Percentiles rank a stretch among this genome's conserved stretches.
Conservation (phyloP, 2,113 vertebrate species). For the Clarias macrocephalus region DNA sequence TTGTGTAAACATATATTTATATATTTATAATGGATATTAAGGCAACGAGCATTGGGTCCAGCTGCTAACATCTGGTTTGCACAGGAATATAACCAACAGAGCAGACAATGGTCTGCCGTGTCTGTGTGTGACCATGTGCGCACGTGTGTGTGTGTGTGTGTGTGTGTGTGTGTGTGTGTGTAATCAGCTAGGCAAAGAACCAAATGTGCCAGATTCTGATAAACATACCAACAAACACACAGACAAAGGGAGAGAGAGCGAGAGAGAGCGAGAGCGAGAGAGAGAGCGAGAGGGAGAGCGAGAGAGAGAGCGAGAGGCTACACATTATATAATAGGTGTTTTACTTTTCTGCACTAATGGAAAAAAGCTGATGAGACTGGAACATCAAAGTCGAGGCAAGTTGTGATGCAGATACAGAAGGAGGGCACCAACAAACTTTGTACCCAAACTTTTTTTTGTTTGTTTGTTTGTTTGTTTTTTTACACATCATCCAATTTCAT, state of each 20-base stretch:
- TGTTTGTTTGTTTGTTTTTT: too few species aligned
- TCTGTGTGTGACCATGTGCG: background rate
- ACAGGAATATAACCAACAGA: background rate
- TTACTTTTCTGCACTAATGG: background rate
- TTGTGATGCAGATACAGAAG: background rate
- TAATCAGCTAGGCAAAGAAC: constrained; percentile 45
- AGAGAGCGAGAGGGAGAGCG: background rate
- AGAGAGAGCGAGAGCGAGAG: background rate
- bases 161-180: constrained; percentile 27
- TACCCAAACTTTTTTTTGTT: background rate
- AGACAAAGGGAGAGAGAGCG: background rate
- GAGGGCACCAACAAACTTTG: too few species aligned
- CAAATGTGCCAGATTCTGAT: constrained; percentile 39
- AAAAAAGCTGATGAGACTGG: background rate
- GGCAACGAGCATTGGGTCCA: background rate
- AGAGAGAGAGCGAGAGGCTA: background rate
- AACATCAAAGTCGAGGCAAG: background rate
- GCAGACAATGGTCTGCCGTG: background rate
- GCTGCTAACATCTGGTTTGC: background rate
- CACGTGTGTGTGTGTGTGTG: constrained; percentile 21
- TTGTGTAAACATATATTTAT: too few species aligned
- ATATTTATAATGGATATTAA: background rate
- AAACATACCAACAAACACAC: background rate
- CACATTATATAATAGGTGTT: constrained; percentile 1
- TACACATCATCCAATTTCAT: background rate